phyloP scores from a whole-genome alignment of 2,797 vertebrate species.

The Leptodactylus fallax region DNA sequence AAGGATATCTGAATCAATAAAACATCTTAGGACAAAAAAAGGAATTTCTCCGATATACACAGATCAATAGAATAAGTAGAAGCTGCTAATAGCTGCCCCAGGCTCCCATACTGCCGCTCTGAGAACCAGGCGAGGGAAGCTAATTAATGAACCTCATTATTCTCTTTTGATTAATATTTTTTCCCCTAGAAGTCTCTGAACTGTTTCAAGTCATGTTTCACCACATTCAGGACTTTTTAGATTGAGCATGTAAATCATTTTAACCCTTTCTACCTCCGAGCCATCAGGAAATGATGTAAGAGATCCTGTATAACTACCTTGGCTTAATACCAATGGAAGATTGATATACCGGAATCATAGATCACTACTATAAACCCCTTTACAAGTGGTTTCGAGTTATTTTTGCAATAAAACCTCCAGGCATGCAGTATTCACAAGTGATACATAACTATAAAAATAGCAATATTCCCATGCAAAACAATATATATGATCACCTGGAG shows the following conservation, averaged over 20 bases:
- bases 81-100: conserved; percentile 63
- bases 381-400: background rate
- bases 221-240: conserved; percentile 43
- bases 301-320: background rate
- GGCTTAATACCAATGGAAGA: background rate
- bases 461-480: background rate
- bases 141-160: conserved; percentile 65
- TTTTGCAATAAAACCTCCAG: background rate
- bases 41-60: conserved; percentile 59
- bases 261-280: conserved; percentile 34
- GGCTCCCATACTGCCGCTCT: conserved; percentile 51
- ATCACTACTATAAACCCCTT: conserved; percentile 18
- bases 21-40: conserved; percentile 64
- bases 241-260: conserved; percentile 36
- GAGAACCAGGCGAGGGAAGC: conserved; percentile 52
- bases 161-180: conserved; percentile 64
- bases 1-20: conserved; percentile 64
- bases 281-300: background rate
- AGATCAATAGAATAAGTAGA: conserved; percentile 64
- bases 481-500: conserved; percentile 7
- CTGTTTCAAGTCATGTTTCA: conserved; percentile 56
- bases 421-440: conserved; percentile 1
- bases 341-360: background rate
- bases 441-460: conserved; percentile 17
- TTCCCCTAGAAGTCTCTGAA: conserved; percentile 54